Evolutionary conservation across 2,888 invertebrate species (phyloP), one percentile per base, ranked within the genome.

Genomic region (Ectemnius lituratus): DNA sequence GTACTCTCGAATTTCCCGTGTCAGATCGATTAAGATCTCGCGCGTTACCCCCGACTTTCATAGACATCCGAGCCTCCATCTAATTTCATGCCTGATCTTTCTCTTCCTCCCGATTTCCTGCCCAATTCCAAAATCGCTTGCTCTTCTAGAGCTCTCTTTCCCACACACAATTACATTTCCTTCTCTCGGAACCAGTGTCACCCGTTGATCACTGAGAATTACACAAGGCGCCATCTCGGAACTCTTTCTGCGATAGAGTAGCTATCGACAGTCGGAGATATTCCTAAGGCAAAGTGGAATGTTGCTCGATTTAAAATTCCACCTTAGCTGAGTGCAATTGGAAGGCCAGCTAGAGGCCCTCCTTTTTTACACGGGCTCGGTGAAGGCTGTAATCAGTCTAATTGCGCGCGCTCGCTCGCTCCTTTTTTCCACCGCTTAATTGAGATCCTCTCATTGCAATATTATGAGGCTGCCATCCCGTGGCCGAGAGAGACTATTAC

Each of bases 1-100:
- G 73, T 84, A 78, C 75, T 75, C 76, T 81, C 76, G 74, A 66
- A 81, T 76, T 78, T 70, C 81, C 78, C 77, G 82, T 84, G 37
- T 11, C 37, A 37, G 37, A 37, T 37, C 37, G 77, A 85, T 83
- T 83, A 78, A 78, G 83, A 86, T 83, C 78, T 72, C 69, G 66
- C 71, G 70, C 61, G 37, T 11, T 37, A 6, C 8, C 37, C 37
- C 37, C 37, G 8, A 37, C 37, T 6, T 11, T 8, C 37, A 37
- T 37, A 37, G 37, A 37, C 8, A 37, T 37, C 11, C 8, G 1
- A 6, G 37, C 37, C 37, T 6, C 37, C 37, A 37, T 6, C 37
- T 11, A 37, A 37, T 11, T 37, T 37, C 8, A 6, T 37, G 37
- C 37, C 8, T 1, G 37, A 37, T 37, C 37, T 37, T 37, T 37